Percentiles rank a stretch among this genome's conserved stretches.
These are phyloP conservation scores for Bolinopsis microptera DNA, from an alignment of 37 sponge, comb jelly and placozoan species.

Conservation along the genomic window DNA sequence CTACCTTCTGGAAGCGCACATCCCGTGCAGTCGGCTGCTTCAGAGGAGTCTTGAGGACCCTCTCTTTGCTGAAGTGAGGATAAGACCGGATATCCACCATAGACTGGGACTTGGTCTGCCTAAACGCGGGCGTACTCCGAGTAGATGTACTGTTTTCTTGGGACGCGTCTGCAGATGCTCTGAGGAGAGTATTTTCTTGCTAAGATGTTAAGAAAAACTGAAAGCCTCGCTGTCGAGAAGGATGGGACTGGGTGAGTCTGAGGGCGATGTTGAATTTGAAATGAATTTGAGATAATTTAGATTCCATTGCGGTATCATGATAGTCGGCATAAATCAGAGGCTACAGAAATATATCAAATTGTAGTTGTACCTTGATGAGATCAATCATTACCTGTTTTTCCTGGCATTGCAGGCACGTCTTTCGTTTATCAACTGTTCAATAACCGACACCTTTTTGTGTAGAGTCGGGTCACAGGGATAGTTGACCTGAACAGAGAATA, in stretches of 20 bases:
- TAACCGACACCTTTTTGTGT: neutral
- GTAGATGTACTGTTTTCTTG: neutral
- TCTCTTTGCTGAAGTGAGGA: neutral
- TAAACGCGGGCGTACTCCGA: neutral
- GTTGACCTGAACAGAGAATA: neutral
- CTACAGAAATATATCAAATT: no score
- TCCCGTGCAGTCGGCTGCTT: neutral
- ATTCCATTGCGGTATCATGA: no score
- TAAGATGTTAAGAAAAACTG: no score
- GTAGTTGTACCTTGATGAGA: no score
- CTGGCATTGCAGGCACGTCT: neutral
- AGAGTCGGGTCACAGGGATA: neutral
- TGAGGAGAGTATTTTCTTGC: neutral
- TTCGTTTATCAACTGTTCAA: conserved; percentile 1
- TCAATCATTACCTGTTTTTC: no score
- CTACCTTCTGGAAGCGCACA: conserved; percentile 22
- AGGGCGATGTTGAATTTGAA: no score
- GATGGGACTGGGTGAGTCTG: no score
- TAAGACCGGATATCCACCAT: conserved; percentile 43
- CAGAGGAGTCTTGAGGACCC: conserved; percentile 16
- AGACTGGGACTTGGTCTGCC: neutral
- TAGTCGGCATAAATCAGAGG: no score
- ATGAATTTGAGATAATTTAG: no score
- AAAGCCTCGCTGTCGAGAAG: no score
- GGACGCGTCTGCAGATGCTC: neutral